Evolutionary conservation across 2,113 vertebrate species (phyloP), one percentile per base, ranked within the genome.

Genomic region (Pithys albifrons): DNA sequence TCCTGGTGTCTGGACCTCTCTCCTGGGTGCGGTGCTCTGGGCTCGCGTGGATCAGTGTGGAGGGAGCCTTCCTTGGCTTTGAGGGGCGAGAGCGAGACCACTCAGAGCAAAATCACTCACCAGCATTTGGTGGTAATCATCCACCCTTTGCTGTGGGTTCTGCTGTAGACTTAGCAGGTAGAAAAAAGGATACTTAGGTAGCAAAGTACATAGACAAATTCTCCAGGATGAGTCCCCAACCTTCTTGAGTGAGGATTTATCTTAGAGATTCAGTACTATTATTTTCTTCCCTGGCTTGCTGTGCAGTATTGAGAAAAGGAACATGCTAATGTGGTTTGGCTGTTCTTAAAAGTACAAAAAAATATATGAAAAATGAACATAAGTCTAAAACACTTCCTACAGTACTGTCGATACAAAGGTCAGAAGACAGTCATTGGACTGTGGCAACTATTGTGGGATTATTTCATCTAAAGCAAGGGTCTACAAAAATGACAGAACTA

Each of bases 311-410:
- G 55, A 29, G 22, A 78, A 57, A 69, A 46, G 20, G 35, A 33
- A 65, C 33, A n/a, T 0, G 0, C 27, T 57, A 69, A 55, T 7
- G 8, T 2, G 48, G 25, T 62, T 59, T 2, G 4, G 11, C 23
- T 67, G 13, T 31, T 88, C n/a, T 73, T 49, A 45, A 67, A 91
- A 91, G 45, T 49, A 64, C 19, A 79, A 74, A 41, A 85, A 80
- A 80, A 39, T 8, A 37, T 5, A 57, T 7, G 17, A 61, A 85
- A 89, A 75, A 14, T 24, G 22, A 85, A 61, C 35, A 1, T 27
- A 67, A 81, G 5, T 52, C 24, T 10, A 77, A 57, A 88, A 75
- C 7, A 52, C 51, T 84, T 70, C 7, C 31, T 28, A 23, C 6
- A 45, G 19, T 52, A 48, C 5, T 1, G 0, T 35, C 65, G n/a